Conservation (phyloP, 2,113 vertebrate genomes). For the Nipponia nippon region DNA sequence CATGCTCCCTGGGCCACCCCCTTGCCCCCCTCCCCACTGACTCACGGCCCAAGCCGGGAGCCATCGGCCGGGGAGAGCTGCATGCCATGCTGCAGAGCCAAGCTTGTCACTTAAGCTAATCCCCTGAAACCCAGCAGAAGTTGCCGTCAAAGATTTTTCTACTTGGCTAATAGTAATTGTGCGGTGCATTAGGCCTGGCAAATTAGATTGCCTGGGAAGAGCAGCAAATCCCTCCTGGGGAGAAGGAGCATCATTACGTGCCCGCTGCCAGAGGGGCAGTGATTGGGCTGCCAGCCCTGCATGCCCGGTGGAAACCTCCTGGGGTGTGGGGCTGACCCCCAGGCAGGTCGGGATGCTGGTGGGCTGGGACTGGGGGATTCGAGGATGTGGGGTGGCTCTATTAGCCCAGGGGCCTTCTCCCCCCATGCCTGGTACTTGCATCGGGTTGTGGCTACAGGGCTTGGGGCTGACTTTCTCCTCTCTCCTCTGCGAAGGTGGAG, state of each 20-base stretch:
- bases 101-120: neutral
- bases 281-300: neutral
- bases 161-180: neutral
- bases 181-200: neutral
- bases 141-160: conserved; percentile 1
- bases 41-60: neutral
- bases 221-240: neutral
- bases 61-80: neutral
- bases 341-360: neutral
- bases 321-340: neutral
- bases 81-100: neutral
- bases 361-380: accelerated
- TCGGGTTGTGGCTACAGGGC: neutral
- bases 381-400: neutral
- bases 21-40: neutral
- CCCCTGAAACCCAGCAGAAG: neutral
- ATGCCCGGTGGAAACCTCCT: neutral
- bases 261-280: neutral
- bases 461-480: neutral
- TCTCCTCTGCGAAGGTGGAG: conserved; percentile 73
- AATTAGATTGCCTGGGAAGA: conserved; percentile 6
- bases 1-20: neutral
- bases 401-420: neutral
- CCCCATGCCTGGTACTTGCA: neutral
- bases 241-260: neutral